Evolutionary conservation across 64 coral and sea anemone species (phyloP), one percentile per base, ranked within the genome.

Genomic region (Cladopsammia gracilis): DNA sequence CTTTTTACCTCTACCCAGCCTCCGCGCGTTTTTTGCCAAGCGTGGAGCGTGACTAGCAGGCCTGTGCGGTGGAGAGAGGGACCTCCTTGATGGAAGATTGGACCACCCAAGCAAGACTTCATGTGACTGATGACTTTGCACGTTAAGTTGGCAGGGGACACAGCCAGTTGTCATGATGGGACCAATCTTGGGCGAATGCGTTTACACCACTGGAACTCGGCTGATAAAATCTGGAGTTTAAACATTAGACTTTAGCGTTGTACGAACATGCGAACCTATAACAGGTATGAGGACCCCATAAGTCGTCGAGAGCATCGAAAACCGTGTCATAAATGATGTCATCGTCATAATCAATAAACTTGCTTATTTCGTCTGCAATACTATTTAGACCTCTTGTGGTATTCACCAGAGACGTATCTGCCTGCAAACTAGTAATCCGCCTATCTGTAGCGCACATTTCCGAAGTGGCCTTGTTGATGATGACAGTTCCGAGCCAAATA

Each of bases 261-360:
- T 92, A 58, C 19, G 23, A 16, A 64, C 64, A 71, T 24, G 78
- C 89, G 73, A 91, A 92, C 11, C 77, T 57, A 84, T 92, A 68
- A 19, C 59, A 48, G 7, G 90, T 85, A 73, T 92, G 79, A 56
- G 90, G 90, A 45, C 90, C 90, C 79, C 90, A 92, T 76, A 49
- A 26, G 3, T 73, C 69, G 43, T 92, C 78, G 60, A 76, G 42
- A 44, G 19, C 14, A 43, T n/a, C 14, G 60, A 73, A 85, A 8
- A 85, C 49, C 25, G 18, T 25, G 47, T 59, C 62, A n/a, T n/a
- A n/a, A n/a, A n/a, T n/a, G n/a, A n/a, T n/a, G 13, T 71, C 62
- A 72, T 92, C 90, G 44, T 92, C 90, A 51, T 62, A 75, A 62
- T 92, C 67, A 25, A 85, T 56, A 7, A 92, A 22, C 42, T 46